Evolutionary conservation across 2,888 invertebrate species (phyloP), one percentile per base, ranked within the genome.

Genomic region (Microplitis manilae): DNA sequence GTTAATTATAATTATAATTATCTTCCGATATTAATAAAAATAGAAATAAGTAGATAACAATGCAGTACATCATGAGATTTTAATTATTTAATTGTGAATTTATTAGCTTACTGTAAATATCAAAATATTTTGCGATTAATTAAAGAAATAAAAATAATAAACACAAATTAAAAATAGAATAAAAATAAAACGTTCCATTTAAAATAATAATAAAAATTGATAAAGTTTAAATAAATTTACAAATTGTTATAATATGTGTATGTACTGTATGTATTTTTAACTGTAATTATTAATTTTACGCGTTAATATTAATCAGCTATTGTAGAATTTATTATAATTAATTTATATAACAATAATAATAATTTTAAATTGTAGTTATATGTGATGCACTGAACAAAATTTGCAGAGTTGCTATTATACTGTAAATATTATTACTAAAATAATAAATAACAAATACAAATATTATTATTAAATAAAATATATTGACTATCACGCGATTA

Each of bases 381-480:
- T 71, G 68, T 77, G 76, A 69, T 75, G 77, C 76, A 72, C 61
- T 75, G 64, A 82, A 80, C 61, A 64, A 78, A 78, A 68, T 77
- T 50, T 15, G 62, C 62, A 20, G 62, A 62, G 20, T 62, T 62
- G 62, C 62, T 62, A 75, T 71, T 64, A 67, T 71, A 79, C 20
- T 77, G 74, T 71, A 72, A 68, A 65, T 38, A 78, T 72, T 73
- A 75, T 64, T 75, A 77, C 1, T 60, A 68, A 30, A 30, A 50
- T 50, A 13, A 50, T 50, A 50, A 50, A 50, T 50, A 13, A 50
- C 13, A 50, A 50, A 50, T 50, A 50, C 5, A 50, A 50, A 50
- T 50, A 50, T 50, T 50, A 50, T 13, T 2, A 50, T 50, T 70
- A 72, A 76, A 67, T 60, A 73, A 50, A 77, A 65, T 70, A 79